phyloP scores from a whole-genome alignment of 2,797 vertebrate species.

The Spondyliosoma cantharus region DNA sequence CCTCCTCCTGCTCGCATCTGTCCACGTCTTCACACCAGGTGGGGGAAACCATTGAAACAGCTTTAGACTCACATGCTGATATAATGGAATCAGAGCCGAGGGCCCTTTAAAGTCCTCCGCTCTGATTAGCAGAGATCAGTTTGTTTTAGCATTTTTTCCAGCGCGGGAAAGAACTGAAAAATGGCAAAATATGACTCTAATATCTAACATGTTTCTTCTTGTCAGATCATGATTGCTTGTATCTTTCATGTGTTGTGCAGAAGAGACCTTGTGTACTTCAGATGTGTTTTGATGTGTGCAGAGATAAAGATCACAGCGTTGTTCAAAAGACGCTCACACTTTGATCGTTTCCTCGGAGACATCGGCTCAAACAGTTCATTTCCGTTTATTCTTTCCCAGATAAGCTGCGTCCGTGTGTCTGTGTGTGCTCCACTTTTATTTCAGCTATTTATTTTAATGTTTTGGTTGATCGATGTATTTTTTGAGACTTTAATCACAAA shows the following conservation, averaged over 20 bases:
- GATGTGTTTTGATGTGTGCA: constrained; percentile 40
- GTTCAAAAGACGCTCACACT: constrained; percentile 52
- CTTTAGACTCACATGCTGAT: neutral
- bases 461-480: neutral
- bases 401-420: constrained; percentile 34
- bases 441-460: neutral
- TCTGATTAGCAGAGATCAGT: neutral
- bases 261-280: neutral
- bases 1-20: constrained; percentile 67
- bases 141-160: neutral
- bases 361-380: constrained; percentile 22
- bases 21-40: constrained; percentile 64
- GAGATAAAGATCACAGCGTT: constrained; percentile 53
- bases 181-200: no score
- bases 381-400: constrained; percentile 47
- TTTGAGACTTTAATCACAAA: neutral
- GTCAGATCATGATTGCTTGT: neutral
- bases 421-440: neutral
- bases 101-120: neutral
- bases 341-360: constrained; percentile 54
- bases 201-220: neutral
- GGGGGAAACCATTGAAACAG: constrained; percentile 20
- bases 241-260: neutral
- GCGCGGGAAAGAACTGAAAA: neutral
- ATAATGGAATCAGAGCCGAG: neutral